Evolutionary conservation across 2,797 vertebrate species (phyloP).

Genomic region (Botia kubotai): DNA sequence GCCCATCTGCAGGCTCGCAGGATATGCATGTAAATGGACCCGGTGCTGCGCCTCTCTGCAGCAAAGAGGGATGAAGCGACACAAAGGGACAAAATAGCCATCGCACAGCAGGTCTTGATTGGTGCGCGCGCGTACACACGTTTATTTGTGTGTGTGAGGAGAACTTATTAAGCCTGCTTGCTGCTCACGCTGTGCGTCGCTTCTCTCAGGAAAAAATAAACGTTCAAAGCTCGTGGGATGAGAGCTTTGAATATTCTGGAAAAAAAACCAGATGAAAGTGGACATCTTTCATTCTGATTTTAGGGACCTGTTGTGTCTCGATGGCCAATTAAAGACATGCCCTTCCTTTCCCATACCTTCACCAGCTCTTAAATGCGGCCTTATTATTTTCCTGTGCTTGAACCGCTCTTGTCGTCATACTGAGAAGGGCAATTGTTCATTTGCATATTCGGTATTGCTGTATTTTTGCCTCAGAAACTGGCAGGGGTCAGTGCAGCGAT

Average conservation of each 20-base stretch:
- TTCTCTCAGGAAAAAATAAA: constrained; percentile 69
- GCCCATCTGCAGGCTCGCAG: constrained; percentile 77
- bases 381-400: constrained; percentile 68
- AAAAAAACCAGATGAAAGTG: constrained; percentile 64
- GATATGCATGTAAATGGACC: constrained; percentile 78
- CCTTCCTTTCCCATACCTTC: constrained; percentile 69
- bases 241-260: constrained; percentile 72
- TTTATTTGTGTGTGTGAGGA: constrained; percentile 59
- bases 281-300: constrained; percentile 74
- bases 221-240: constrained; percentile 75
- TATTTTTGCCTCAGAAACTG: not conserved
- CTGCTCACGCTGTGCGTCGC: constrained; percentile 75
- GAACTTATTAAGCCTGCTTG: constrained; percentile 81
- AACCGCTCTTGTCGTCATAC: constrained; percentile 56
- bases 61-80: constrained; percentile 69
- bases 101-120: constrained; percentile 41
- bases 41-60: constrained; percentile 75
- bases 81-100: constrained; percentile 60
- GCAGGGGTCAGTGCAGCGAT: constrained; percentile 2
- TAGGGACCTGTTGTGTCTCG: constrained; percentile 74
- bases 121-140: constrained; percentile 44
- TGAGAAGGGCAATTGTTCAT: constrained; percentile 62
- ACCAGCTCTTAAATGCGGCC: constrained; percentile 67
- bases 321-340: constrained; percentile 75
- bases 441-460: not conserved